Percentiles rank a stretch among this genome's conserved stretches.
Evolutionary conservation across 1,140 invertebrate species (phyloP).

Genomic region (Tetragnatha versicolor): DNA sequence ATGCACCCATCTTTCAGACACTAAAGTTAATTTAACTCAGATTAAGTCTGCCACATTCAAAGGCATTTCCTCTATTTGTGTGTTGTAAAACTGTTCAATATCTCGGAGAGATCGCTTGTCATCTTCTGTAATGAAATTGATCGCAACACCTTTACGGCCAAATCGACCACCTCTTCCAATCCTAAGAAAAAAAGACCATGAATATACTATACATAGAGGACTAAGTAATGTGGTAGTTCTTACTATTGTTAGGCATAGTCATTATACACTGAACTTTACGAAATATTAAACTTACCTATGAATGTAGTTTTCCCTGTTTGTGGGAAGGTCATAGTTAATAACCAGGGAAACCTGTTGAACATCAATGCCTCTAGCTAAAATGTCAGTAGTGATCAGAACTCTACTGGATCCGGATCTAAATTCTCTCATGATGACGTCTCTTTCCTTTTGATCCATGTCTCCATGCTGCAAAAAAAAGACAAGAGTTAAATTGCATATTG

Average conservation of each 20-base stretch:
- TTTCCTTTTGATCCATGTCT: constrained; percentile 98
- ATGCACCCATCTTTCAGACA: constrained; percentile 53
- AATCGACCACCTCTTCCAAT: constrained; percentile 99
- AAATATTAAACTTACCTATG: constrained; percentile 65
- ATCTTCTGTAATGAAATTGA: constrained; percentile 97
- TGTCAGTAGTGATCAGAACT: constrained; percentile 71
- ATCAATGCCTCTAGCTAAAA: constrained; percentile 71
- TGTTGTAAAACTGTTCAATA: constrained; percentile 98
- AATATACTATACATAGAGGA: too few relatives aligned
- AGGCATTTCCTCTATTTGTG: constrained; percentile 98
- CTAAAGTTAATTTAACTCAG: constrained; percentile 67
- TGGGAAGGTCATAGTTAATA: constrained; percentile 72
- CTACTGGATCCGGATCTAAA: constrained; percentile 69
- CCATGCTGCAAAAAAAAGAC: constrained; percentile 77
- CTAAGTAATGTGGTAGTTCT: too few relatives aligned
- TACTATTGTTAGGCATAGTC: too few relatives aligned
- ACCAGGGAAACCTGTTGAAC: constrained; percentile 73
- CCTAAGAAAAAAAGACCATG: constrained; percentile 68
- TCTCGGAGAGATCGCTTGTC: constrained; percentile 93
- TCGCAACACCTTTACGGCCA: constrained; percentile 99
- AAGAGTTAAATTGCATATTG: too few relatives aligned
- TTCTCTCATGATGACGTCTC: constrained; percentile 78
- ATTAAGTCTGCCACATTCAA: constrained; percentile 98
- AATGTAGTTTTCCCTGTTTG: constrained; percentile 71
- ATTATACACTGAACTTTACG: too few relatives aligned